Base-by-base conservation (phyloP, 2,113 vertebrate species). In the Tiliqua scincoides region DNA sequence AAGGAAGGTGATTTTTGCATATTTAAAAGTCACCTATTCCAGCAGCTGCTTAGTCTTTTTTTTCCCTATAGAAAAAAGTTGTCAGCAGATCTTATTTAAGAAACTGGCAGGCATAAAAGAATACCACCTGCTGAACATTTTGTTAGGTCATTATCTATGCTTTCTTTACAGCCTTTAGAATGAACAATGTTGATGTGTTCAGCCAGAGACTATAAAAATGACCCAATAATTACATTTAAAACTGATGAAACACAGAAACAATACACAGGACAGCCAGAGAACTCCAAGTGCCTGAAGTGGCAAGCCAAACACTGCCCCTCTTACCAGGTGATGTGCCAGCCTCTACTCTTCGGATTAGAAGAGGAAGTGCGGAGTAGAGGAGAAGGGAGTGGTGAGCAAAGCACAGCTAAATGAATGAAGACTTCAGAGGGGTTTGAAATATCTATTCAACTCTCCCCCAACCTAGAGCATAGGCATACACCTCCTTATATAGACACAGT, bases 51-150 rank as follows among this genome's bases (percentile, higher is more conserved):
- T 85, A 84, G 52, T 40, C 70, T 84, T 79, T 54, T 32, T 76
- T 54, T n/a, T n/a, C n/a, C 1, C n/a, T 52, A 75, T 17, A 52
- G 57, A 67, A 32, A 54, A 72, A 57, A 12, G 9, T 32, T 14
- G 76, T 81, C 76, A 88, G n/a, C 59, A 75, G 61, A 80, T 88
- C 76, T 65, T 75, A 80, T 84, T 74, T 63, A 80, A 88, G 76
- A 75, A 84, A 74, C 70, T 74, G 61, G 62, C 25, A 52, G 27
- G 27, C 70, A 82, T 57, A 40, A 85, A 37, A 32, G 61, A 63
- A 67, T 73, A 67, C 25, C 79, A 84, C 14, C 79, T 72, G 67
- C 62, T 61, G 21, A 11, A 65, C 40, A 67, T 80, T 86, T 79
- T 65, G 32, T 68, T 57, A 59, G 68, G 61, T 27, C 54, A 61